These are phyloP conservation scores for Dicyrtoma fusca DNA, from an alignment of 2,888 invertebrate species.

Conservation along the genomic window DNA sequence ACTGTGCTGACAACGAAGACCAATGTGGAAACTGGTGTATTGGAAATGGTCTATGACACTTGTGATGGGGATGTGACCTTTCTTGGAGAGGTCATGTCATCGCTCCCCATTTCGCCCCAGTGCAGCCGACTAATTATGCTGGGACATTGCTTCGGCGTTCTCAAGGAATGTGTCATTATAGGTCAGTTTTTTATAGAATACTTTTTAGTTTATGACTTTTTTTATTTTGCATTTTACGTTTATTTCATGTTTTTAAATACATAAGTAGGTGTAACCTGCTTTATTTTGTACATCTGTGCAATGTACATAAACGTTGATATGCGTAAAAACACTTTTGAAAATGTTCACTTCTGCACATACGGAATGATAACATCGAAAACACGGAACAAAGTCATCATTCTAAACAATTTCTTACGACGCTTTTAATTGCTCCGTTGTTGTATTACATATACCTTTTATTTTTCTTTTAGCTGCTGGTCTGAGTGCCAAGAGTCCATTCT, in stretches of 20 bases:
- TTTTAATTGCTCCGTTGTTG: too few species aligned
- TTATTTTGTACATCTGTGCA: too few species aligned
- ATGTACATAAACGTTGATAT: too few species aligned
- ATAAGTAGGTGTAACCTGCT: too few species aligned
- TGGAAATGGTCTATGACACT: conserved; percentile 57
- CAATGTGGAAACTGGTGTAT: neutral
- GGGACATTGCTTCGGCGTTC: conserved; percentile 81
- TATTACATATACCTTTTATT: conserved; percentile 7
- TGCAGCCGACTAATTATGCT: conserved; percentile 80
- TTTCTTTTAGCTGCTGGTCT: conserved; percentile 72
- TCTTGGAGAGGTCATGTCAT: conserved; percentile 80
- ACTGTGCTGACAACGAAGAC: conserved; percentile 35
- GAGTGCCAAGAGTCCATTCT: conserved; percentile 79
- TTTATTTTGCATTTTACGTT: too few species aligned
- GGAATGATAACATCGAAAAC: too few species aligned
- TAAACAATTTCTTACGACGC: too few species aligned
- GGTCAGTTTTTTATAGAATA: conserved; percentile 64
- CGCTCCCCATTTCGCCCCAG: conserved; percentile 79
- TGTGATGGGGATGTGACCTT: conserved; percentile 86
- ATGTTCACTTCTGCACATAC: too few species aligned
- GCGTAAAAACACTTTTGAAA: too few species aligned
- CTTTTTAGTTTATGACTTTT: too few species aligned
- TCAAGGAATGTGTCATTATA: conserved; percentile 86
- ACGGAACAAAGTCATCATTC: too few species aligned
- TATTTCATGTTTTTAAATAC: too few species aligned